Conservation (phyloP, 2,113 vertebrate genomes). For the Heterotilapia buettikoferi region DNA sequence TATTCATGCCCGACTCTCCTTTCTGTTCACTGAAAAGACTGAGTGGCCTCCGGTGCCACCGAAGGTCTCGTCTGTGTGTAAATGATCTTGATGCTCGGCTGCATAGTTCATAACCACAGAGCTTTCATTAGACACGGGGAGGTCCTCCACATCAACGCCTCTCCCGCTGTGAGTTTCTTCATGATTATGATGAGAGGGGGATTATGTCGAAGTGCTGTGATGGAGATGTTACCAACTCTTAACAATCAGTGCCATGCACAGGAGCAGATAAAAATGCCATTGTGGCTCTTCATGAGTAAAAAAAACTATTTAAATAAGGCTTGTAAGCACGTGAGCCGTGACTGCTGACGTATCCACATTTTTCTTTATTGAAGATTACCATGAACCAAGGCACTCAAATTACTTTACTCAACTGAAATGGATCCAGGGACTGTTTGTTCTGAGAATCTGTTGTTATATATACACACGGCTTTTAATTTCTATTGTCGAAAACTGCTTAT, state of each 20-base stretch:
- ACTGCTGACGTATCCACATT: conserved; percentile 19
- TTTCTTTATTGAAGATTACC: conserved; percentile 55
- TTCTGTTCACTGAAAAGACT: conserved; percentile 43
- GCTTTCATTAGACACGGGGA: conserved; percentile 47
- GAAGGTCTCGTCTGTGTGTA: conserved; percentile 52
- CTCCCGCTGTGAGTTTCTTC: conserved; percentile 52
- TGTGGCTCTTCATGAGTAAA: not conserved
- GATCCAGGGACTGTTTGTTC: conserved; percentile 13
- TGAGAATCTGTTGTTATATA: not conserved
- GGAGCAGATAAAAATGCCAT: not conserved
- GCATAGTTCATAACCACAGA: conserved; percentile 43
- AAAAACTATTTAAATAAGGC: not conserved
- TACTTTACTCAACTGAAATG: conserved; percentile 11
- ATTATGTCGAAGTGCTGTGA: conserved; percentile 12
- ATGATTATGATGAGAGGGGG: conserved; percentile 42
- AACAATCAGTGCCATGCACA: conserved; percentile 7
- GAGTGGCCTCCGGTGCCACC: conserved; percentile 46
- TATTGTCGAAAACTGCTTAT: not conserved
- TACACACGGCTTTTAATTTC: conserved; percentile 23
- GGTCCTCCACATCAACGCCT: conserved; percentile 48
- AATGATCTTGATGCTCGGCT: conserved; percentile 43
- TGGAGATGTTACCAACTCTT: conserved; percentile 46
- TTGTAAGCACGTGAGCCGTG: not conserved
- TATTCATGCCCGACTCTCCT: conserved; percentile 48
- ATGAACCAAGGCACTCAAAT: conserved; percentile 59